Conservation (phyloP, 2,888 invertebrate species). For the Pristionchus arcanus region DNA sequence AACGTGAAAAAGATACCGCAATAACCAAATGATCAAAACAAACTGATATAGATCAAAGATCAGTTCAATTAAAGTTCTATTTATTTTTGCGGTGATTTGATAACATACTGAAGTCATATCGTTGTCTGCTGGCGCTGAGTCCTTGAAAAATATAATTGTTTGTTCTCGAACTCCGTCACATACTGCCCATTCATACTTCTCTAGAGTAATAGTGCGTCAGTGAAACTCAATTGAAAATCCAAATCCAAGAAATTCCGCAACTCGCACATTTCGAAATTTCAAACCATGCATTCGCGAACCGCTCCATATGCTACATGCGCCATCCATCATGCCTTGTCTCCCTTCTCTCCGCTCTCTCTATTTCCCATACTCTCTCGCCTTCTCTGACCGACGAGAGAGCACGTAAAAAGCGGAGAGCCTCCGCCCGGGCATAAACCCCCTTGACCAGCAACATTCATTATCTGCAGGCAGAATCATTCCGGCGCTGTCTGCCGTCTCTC, state of each 20-base stretch:
- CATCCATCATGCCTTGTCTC: neutral
- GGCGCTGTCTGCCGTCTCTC: neutral
- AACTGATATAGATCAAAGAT: no score
- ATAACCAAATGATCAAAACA: no score
- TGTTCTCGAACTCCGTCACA: neutral
- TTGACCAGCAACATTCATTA: slow-evolving; percentile 46
- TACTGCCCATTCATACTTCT: neutral
- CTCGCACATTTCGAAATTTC: neutral
- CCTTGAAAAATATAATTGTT: no score
- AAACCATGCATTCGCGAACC: slow-evolving; percentile 34
- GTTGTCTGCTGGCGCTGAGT: no score
- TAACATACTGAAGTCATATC: no score
- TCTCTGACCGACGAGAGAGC: neutral
- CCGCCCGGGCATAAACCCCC: neutral
- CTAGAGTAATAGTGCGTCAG: neutral
- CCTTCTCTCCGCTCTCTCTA: neutral
- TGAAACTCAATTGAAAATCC: neutral
- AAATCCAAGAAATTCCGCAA: neutral
- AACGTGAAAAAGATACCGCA: no score
- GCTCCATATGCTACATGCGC: slow-evolving; percentile 28
- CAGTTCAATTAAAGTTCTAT: no score
- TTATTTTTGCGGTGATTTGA: no score
- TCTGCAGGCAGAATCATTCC: neutral
- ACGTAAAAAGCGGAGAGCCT: neutral
- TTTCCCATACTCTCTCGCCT: neutral